Evolutionary conservation across 2,113 vertebrate species (phyloP).

Genomic region (Otus sunia): DNA sequence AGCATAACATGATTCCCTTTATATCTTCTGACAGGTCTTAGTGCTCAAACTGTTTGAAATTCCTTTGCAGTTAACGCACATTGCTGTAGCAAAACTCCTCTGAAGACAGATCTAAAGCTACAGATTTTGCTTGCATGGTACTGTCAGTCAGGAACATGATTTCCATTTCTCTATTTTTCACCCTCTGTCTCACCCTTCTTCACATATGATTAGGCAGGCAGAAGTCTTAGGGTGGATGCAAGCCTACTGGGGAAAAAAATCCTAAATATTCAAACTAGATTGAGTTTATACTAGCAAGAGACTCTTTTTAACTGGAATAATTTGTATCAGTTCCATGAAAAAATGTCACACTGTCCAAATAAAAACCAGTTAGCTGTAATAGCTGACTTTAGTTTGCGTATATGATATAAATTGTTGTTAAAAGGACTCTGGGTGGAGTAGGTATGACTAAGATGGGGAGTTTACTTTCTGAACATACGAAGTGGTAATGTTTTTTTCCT

Average conservation of each 20-base stretch:
- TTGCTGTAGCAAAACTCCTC: conserved; percentile 1
- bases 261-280: not conserved
- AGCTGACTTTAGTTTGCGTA: not conserved
- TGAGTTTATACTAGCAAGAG: not conserved
- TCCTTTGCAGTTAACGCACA: not conserved
- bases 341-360: not conserved
- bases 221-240: not conserved
- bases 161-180: conserved; percentile 23
- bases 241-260: not conserved
- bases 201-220: not conserved
- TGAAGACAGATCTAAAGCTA: conserved; percentile 40
- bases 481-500: not conserved
- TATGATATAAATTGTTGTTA: not conserved
- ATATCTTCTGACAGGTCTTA: conserved; percentile 25
- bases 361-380: not conserved
- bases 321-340: not conserved
- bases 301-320: not conserved
- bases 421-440: not conserved
- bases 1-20: not conserved
- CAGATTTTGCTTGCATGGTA: conserved; percentile 46
- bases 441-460: not conserved
- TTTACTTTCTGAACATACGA: not conserved
- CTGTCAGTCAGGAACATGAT: conserved; percentile 44
- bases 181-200: not conserved
- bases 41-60: conserved; percentile 31